phyloP scores from a whole-genome alignment of 2,888 invertebrate genomes.

The Leptinotarsa tumamoca region DNA sequence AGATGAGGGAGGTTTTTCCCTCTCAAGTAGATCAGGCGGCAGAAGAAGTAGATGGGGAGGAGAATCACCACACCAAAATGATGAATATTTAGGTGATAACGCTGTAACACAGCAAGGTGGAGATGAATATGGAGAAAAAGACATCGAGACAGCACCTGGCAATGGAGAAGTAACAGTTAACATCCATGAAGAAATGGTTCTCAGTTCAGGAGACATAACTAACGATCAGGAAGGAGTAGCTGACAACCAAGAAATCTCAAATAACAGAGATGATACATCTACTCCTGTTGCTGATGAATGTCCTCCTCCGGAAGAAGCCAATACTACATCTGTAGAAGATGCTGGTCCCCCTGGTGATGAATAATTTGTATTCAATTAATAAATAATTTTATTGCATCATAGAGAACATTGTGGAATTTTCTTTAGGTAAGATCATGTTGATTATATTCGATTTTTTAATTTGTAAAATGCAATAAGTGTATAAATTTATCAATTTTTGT shows the following conservation, averaged over 20 bases:
- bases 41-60: slow-evolving; percentile 48
- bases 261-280: not conserved
- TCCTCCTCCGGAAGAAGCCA: slow-evolving; percentile 15
- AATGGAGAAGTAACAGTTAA: not conserved
- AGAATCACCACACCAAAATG: slow-evolving; percentile 31
- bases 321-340: not conserved
- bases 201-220: not conserved
- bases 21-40: slow-evolving; percentile 28
- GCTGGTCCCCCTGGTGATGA: not conserved
- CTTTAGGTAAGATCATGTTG: slow-evolving; percentile 27
- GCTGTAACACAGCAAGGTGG: not conserved
- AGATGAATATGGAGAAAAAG: not conserved
- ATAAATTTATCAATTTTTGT: slow-evolving; percentile 18
- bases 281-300: slow-evolving; percentile 26
- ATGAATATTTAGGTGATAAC: slow-evolving; percentile 19
- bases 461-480: slow-evolving; percentile 21
- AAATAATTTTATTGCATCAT: slow-evolving; percentile 13
- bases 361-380: not conserved
- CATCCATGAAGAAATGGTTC: not conserved
- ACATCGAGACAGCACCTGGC: not conserved
- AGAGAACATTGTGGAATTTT: slow-evolving; percentile 23
- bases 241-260: not conserved
- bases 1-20: slow-evolving; percentile 26
- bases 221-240: not conserved
- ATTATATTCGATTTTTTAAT: slow-evolving; percentile 21